Evolutionary conservation across 2,888 invertebrate species (phyloP).

Genomic region (Calameuta idolon): DNA sequence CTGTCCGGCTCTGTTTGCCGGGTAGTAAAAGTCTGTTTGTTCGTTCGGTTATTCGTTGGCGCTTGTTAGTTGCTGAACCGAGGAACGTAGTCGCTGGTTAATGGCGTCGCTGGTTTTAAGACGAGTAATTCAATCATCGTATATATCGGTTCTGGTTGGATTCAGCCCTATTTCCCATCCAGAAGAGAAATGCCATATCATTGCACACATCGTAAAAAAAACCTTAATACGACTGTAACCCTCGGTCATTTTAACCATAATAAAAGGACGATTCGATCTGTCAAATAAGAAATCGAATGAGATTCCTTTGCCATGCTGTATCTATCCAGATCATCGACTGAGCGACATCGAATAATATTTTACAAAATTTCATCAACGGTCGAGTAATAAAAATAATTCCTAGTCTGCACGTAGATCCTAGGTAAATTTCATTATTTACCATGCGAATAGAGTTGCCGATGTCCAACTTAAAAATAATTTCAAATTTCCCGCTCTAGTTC

Average conservation of each 20-base stretch:
- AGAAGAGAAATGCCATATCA: constrained; percentile 12
- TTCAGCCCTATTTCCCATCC: background rate
- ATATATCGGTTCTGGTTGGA: background rate
- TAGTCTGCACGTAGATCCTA: background rate
- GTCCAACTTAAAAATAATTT: background rate
- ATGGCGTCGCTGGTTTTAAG: constrained; percentile 42
- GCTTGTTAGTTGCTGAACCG: constrained; percentile 27
- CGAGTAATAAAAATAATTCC: background rate
- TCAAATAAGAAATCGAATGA: background rate
- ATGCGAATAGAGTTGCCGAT: background rate
- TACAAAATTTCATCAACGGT: background rate
- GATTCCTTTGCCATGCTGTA: background rate
- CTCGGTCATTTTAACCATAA: background rate
- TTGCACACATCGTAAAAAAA: constrained; percentile 41
- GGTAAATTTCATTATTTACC: background rate
- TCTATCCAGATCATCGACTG: background rate
- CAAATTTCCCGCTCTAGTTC: background rate
- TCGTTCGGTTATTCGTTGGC: constrained; percentile 27
- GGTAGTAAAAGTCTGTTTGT: constrained; percentile 50
- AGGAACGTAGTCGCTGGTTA: constrained; percentile 18
- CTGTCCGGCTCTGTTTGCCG: constrained; percentile 35
- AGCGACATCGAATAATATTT: background rate
- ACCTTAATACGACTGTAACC: background rate
- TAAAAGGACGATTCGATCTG: background rate
- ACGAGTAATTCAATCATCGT: constrained; percentile 48